Evolutionary conservation across 2,113 vertebrate species (phyloP).

Genomic region (Sylvia atricapilla): DNA sequence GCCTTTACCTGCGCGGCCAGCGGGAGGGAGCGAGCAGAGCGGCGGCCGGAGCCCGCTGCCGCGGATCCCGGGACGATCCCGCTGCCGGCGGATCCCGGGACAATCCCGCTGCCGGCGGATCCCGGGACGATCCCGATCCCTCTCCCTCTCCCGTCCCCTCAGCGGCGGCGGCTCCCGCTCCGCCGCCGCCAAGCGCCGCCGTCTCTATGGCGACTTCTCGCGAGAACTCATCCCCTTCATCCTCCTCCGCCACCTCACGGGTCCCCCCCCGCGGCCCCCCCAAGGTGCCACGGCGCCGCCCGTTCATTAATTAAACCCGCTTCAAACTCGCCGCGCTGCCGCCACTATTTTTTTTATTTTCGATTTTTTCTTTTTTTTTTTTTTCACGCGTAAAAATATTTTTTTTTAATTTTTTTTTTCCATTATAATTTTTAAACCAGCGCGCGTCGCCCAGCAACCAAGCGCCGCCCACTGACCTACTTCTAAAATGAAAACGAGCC

Average conservation of each 20-base stretch:
- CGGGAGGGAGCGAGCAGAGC: background rate
- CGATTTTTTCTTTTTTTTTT: background rate
- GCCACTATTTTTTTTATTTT: background rate
- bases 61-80: background rate
- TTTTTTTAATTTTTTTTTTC: background rate
- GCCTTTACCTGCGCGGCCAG: slow-evolving; percentile 28
- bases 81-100: background rate
- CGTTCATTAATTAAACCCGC: background rate
- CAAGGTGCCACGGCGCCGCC: slow-evolving; percentile 1
- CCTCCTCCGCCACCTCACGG: background rate
- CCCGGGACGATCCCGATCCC: background rate
- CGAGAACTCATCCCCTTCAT: slow-evolving; percentile 18
- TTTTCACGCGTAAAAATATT: background rate
- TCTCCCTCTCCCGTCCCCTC: background rate
- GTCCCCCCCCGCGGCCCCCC: background rate
- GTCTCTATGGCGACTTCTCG: slow-evolving; percentile 71
- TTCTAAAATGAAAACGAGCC: background rate
- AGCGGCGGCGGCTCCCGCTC: background rate
- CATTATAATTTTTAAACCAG: background rate
- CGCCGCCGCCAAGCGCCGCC: background rate
- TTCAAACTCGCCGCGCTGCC: background rate
- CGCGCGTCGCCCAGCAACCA: background rate
- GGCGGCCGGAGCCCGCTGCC: background rate
- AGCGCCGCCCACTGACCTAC: slow-evolving; percentile 5
- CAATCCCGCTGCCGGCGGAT: background rate